Conservation (phyloP, 2,113 vertebrate species). For the Myrmecobius fasciatus region DNA sequence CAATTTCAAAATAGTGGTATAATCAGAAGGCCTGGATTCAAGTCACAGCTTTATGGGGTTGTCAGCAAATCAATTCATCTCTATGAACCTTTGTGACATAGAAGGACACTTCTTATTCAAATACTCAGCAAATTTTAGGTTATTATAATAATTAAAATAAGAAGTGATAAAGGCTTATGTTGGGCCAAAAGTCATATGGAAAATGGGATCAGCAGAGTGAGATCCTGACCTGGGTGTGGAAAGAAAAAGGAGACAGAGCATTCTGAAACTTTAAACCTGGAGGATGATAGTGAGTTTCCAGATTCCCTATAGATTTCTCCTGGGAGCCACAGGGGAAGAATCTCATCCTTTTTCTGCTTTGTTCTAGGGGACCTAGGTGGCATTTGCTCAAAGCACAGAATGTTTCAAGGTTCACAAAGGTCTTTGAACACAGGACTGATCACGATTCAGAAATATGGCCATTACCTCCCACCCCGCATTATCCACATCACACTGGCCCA, state of each 20-base stretch:
- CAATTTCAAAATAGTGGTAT: neutral
- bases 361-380: constrained; percentile 85
- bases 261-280: neutral
- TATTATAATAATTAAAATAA: neutral
- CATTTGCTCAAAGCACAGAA: constrained; percentile 83
- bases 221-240: neutral
- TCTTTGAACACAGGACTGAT: constrained; percentile 87
- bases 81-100: neutral
- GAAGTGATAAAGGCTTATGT: neutral
- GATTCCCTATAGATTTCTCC: neutral
- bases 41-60: neutral
- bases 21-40: neutral
- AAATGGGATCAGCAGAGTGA: neutral
- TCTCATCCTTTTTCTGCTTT: neutral
- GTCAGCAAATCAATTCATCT: neutral
- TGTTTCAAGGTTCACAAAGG: constrained; percentile 14
- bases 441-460: constrained; percentile 88
- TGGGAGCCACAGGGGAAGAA: neutral
- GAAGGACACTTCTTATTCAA: neutral
- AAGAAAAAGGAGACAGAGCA: neutral
- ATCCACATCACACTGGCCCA: constrained; percentile 88
- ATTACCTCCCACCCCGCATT: constrained; percentile 80
- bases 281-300: neutral
- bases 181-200: neutral
- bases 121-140: neutral